Conservation (phyloP, 2,888 invertebrate species). For the Siphlonurus alternatus region DNA sequence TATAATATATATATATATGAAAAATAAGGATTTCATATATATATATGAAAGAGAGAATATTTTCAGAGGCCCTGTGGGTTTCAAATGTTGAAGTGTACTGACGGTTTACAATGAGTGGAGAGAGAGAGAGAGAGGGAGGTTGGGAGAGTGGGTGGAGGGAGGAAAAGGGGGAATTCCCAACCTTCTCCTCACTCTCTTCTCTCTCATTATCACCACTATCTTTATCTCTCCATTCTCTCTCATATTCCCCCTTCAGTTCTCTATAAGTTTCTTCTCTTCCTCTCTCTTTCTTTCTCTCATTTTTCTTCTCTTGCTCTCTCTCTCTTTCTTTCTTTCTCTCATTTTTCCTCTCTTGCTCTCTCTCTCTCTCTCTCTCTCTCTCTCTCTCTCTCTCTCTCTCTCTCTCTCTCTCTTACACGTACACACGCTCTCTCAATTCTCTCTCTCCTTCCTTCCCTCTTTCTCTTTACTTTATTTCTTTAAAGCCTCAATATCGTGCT, state of each 20-base stretch:
- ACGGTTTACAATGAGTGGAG: background rate
- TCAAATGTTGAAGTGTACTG: background rate
- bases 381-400: background rate
- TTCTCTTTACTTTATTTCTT: background rate
- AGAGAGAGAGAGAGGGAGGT: background rate
- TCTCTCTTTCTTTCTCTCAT: background rate
- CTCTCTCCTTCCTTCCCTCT: background rate
- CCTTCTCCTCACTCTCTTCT: background rate
- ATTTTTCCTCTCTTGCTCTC: background rate
- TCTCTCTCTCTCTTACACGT: background rate
- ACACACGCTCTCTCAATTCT: background rate
- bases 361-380: slow-evolving; percentile 1
- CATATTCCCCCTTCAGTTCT: background rate
- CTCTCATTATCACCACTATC: no score
- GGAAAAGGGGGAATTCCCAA: slow-evolving; percentile 1
- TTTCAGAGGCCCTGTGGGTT: background rate
- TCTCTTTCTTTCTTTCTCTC: background rate
- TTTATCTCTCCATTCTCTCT: no score
- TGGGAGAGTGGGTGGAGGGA: slow-evolving; percentile 8
- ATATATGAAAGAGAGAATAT: no score
- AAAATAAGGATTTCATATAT: no score
- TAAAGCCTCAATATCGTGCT: no score
- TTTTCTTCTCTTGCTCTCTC: background rate
- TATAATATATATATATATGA: no score
- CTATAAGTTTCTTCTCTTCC: background rate